phyloP scores from a whole-genome alignment of 64 coral and sea anemone genomes.

The Actinia tenebrosa region DNA sequence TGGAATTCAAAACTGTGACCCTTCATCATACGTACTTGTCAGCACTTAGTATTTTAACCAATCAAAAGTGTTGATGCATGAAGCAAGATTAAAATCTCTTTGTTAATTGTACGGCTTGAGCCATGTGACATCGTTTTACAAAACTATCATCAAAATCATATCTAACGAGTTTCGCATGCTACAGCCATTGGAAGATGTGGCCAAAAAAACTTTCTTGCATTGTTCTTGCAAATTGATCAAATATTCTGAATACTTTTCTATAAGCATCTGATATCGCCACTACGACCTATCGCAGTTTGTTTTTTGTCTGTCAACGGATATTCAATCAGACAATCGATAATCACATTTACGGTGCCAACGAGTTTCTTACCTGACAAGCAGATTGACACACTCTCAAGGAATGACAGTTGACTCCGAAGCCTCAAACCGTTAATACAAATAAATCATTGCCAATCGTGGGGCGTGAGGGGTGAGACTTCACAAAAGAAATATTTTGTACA shows the following conservation, averaged over 20 bases:
- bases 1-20: slow-evolving; percentile 33
- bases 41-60: slow-evolving; percentile 3
- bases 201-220: neutral
- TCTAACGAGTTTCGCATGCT: neutral
- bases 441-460: neutral
- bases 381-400: neutral
- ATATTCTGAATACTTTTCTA: neutral
- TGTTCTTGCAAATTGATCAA: neutral
- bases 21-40: neutral
- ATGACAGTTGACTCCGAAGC: neutral
- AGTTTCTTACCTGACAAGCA: slow-evolving; percentile 25
- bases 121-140: neutral
- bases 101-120: slow-evolving; percentile 20
- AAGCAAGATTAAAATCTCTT: slow-evolving; percentile 25
- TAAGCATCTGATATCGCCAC: neutral
- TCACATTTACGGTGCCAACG: slow-evolving; percentile 11
- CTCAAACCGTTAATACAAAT: slow-evolving; percentile 30
- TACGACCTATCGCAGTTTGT: neutral
- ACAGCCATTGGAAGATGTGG: neutral
- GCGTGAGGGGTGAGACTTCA: neutral
- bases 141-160: neutral
- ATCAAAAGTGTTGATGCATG: slow-evolving; percentile 1
- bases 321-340: neutral
- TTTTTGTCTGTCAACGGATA: neutral
- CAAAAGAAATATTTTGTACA: neutral